Conservation (phyloP, 1,140 invertebrate genomes). For the Neuroterus valhalla region DNA sequence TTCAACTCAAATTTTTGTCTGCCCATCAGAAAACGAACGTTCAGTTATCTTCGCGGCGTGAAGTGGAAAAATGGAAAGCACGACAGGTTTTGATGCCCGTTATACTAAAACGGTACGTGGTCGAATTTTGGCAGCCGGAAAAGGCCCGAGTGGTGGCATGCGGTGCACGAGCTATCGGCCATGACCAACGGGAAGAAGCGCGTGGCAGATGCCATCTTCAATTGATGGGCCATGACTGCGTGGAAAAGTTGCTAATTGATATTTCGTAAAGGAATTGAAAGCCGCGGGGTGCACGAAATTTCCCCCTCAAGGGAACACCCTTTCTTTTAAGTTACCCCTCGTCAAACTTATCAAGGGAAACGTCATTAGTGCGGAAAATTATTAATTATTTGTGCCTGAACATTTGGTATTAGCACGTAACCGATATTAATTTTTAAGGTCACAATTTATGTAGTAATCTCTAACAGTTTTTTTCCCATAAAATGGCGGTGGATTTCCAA, state of each 20-base stretch:
- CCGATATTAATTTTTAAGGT: not conserved
- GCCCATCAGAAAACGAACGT: not conserved
- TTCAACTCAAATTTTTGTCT: not conserved
- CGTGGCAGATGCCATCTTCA: conserved; percentile 25
- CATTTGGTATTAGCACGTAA: not conserved
- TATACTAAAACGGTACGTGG: not conserved
- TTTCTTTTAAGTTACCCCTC: conserved; percentile 19
- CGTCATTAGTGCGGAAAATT: conserved; percentile 9
- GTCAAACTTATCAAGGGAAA: conserved; percentile 5
- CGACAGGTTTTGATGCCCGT: not conserved
- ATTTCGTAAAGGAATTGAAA: conserved; percentile 23
- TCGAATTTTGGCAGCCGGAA: not conserved
- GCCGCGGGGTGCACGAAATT: not conserved
- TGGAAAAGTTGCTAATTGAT: conserved; percentile 24
- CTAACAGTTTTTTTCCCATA: too few relatives aligned
- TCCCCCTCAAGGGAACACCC: not conserved
- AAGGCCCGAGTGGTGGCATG: not conserved
- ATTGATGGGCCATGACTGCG: conserved; percentile 8
- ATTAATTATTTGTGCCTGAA: not conserved
- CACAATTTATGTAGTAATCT: too few relatives aligned
- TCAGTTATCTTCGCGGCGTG: conserved; percentile 18
- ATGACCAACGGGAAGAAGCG: not conserved
- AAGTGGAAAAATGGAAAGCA: conserved; percentile 17
- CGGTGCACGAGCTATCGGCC: not conserved
- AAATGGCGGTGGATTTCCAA: too few relatives aligned